Percentiles rank a stretch among this genome's conserved stretches.
These are phyloP conservation scores for Orchesellides sinensis DNA, from an alignment of 2,888 invertebrate species.

Conservation along the genomic window DNA sequence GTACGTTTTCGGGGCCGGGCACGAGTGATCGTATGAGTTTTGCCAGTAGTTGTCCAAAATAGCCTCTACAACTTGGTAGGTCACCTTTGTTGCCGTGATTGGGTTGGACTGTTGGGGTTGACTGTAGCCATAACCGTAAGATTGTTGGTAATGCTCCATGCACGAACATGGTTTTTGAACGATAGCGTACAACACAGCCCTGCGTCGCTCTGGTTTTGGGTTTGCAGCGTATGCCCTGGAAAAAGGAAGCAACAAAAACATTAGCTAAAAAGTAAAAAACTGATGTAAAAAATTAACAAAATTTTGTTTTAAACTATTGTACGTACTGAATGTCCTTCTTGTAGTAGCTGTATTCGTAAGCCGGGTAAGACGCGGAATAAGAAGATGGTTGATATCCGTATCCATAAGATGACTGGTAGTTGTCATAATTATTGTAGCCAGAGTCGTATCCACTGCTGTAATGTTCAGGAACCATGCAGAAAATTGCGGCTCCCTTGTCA, in stretches of 20 bases:
- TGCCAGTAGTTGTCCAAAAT: constrained; percentile 69
- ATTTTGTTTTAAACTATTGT: background rate
- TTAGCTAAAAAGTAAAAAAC: background rate
- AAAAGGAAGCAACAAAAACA: background rate
- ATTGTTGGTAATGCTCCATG: constrained; percentile 35
- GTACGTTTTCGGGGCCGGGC: constrained; percentile 68
- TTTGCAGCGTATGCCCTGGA: constrained; percentile 59
- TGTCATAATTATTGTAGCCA: constrained; percentile 56
- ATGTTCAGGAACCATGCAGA: constrained; percentile 70
- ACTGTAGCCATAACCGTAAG: constrained; percentile 64
- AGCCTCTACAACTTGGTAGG: constrained; percentile 62
- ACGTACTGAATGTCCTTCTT: constrained; percentile 71
- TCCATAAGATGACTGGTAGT: constrained; percentile 41
- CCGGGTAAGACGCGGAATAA: constrained; percentile 42
- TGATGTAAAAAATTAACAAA: constrained; percentile 2
- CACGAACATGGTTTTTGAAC: constrained; percentile 62
- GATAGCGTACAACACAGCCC: constrained; percentile 70
- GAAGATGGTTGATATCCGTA: constrained; percentile 48
- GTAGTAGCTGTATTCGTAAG: constrained; percentile 61
- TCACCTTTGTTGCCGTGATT: constrained; percentile 70
- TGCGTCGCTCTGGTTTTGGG: constrained; percentile 53
- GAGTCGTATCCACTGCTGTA: constrained; percentile 31
- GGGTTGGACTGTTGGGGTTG: constrained; percentile 68
- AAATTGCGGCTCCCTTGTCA: constrained; percentile 72
- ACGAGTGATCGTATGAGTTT: constrained; percentile 64